Evolutionary conservation across 2,888 invertebrate species (phyloP).

Genomic region (Rapana venosa): DNA sequence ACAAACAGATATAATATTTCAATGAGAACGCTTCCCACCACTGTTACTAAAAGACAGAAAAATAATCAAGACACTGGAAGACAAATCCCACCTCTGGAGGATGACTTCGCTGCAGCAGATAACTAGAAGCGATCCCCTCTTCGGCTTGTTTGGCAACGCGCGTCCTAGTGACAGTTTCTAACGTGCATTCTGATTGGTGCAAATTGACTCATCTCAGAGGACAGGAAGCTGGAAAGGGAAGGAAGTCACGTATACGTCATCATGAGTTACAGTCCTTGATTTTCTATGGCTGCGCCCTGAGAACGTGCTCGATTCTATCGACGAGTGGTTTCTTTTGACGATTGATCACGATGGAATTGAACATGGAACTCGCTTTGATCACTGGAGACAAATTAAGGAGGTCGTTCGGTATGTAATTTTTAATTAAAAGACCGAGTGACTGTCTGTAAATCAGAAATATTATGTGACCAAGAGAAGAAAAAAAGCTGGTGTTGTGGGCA

Average conservation of each 20-base stretch:
- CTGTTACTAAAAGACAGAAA: too few species aligned
- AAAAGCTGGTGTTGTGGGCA: too few species aligned
- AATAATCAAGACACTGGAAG: too few species aligned
- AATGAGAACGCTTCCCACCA: not conserved
- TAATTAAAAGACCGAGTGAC: too few species aligned
- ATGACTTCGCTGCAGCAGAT: too few species aligned
- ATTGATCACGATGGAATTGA: not conserved
- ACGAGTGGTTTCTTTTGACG: not conserved
- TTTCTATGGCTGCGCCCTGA: constrained; percentile 21
- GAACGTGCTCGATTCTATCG: not conserved
- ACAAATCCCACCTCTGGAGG: not conserved
- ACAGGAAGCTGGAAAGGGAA: not conserved
- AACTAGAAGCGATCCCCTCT: not conserved
- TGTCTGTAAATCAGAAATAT: too few species aligned
- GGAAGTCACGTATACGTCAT: not conserved
- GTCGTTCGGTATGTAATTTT: not conserved
- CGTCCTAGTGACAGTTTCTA: constrained; percentile 32
- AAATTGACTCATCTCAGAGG: not conserved
- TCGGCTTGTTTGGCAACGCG: constrained; percentile 45
- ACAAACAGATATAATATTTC: not conserved
- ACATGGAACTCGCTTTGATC: constrained; percentile 22
- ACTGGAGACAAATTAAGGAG: constrained; percentile 38
- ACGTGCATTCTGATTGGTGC: constrained; percentile 25
- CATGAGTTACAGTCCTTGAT: not conserved
- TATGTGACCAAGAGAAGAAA: too few species aligned